Conservation (phyloP, 2,888 invertebrate species). For the Pammene aurita region DNA sequence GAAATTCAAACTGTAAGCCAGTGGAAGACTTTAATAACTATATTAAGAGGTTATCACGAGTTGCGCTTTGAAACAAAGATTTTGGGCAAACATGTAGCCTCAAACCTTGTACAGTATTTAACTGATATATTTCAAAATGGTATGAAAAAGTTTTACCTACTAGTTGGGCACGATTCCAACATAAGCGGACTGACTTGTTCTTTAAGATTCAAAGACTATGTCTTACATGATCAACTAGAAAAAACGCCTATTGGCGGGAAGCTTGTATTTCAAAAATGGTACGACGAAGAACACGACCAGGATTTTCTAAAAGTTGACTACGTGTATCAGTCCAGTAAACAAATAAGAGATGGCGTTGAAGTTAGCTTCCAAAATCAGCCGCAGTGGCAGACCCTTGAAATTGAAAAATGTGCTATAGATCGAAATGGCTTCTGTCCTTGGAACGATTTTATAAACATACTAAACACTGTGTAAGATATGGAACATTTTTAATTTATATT, state of each 20-base stretch:
- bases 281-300: constrained; percentile 49
- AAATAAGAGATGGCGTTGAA: constrained; percentile 55
- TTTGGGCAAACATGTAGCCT: constrained; percentile 57
- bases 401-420: constrained; percentile 56
- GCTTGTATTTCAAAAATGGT: constrained; percentile 70
- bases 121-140: constrained; percentile 51
- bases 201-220: constrained; percentile 57
- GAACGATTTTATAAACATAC: constrained; percentile 52
- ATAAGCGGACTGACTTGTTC: constrained; percentile 56
- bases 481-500: no score
- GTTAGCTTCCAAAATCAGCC: constrained; percentile 57
- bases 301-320: constrained; percentile 64
- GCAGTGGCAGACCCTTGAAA: constrained; percentile 52
- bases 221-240: constrained; percentile 60
- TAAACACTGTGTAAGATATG: constrained; percentile 34
- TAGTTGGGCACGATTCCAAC: constrained; percentile 73
- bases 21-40: constrained; percentile 57
- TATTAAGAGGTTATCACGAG: constrained; percentile 59
- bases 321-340: constrained; percentile 59
- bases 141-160: constrained; percentile 53
- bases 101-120: constrained; percentile 60
- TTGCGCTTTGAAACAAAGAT: constrained; percentile 60
- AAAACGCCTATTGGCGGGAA: constrained; percentile 69
- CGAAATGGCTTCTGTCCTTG: constrained; percentile 61
- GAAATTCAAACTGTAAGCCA: constrained; percentile 54